Conservation (phyloP, 2,888 invertebrate genomes). For the Brenthis ino region DNA sequence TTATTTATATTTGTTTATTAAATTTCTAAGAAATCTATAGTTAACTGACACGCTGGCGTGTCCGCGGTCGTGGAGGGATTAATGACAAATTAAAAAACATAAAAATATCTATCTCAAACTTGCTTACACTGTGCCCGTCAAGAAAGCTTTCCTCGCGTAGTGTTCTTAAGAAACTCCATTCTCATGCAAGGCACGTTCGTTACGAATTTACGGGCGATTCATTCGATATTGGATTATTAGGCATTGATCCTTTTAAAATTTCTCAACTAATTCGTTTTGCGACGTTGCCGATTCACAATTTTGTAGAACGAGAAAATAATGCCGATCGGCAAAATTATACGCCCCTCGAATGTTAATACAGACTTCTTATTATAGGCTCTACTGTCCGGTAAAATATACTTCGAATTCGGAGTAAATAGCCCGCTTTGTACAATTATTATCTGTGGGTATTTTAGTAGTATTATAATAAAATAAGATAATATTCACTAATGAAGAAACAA, state of each 20-base stretch:
- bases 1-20: too few species aligned
- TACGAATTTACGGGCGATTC: slow-evolving; percentile 78
- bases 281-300: slow-evolving; percentile 64
- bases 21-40: too few species aligned
- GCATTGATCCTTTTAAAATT: slow-evolving; percentile 77
- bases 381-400: background rate
- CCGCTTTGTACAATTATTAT: background rate
- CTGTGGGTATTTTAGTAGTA: background rate
- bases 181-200: slow-evolving; percentile 66
- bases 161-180: slow-evolving; percentile 48
- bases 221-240: slow-evolving; percentile 80
- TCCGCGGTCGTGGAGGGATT: too few species aligned
- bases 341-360: slow-evolving; percentile 53
- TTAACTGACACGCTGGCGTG: too few species aligned
- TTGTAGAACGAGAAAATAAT: slow-evolving; percentile 65
- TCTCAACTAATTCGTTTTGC: slow-evolving; percentile 46
- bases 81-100: background rate
- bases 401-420: slow-evolving; percentile 8
- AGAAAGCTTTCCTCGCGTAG: slow-evolving; percentile 49
- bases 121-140: slow-evolving; percentile 37
- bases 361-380: slow-evolving; percentile 21
- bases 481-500: too few species aligned
- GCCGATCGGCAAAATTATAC: slow-evolving; percentile 61
- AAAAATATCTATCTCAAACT: background rate
- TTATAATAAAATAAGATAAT: too few species aligned